A percentile compares a stretch with the other conserved stretches of the same genome.
Conservation (phyloP, 2,888 invertebrate species). For the Stenolophus ochropezus region DNA sequence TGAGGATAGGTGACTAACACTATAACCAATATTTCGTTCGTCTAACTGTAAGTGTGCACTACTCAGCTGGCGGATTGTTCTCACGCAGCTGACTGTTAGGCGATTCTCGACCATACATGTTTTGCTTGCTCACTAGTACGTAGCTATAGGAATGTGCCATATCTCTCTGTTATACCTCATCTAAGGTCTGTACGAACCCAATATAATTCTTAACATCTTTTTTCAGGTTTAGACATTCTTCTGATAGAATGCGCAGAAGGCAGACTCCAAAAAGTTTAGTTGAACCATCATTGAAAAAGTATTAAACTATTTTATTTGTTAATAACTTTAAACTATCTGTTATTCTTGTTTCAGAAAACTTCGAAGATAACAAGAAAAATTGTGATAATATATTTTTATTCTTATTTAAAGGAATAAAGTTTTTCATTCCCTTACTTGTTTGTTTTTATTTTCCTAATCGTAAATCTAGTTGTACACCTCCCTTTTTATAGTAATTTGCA, state of each 20-base stretch:
- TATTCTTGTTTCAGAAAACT: constrained; percentile 59
- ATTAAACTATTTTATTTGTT: neutral
- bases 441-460: neutral
- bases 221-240: neutral
- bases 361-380: constrained; percentile 50
- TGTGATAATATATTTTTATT: constrained; percentile 44
- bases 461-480: no score
- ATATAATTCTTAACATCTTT: neutral
- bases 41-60: no score
- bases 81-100: no score
- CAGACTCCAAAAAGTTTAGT: neutral
- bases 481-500: no score
- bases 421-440: neutral
- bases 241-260: neutral
- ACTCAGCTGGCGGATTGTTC: no score
- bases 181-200: no score
- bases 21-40: no score
- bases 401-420: constrained; percentile 29
- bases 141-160: no score
- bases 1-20: no score
- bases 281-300: constrained; percentile 59
- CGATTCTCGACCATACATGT: no score
- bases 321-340: neutral
- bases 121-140: no score
- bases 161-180: no score